phyloP scores from a whole-genome alignment of 2,888 invertebrate genomes.

The Tetrapedia diversipes region DNA sequence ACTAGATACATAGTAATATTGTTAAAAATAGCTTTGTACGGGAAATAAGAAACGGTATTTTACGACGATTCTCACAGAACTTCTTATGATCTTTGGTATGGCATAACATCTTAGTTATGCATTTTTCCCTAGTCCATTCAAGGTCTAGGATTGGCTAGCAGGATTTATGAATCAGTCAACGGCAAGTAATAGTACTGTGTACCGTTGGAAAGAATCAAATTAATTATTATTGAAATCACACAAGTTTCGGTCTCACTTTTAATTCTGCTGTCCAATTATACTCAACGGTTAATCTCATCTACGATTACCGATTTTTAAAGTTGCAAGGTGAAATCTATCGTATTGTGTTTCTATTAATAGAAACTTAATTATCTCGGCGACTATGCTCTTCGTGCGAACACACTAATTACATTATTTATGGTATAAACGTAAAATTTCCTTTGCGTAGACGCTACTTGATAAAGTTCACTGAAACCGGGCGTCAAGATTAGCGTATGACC shows the following conservation, averaged over 20 bases:
- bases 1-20: too few species aligned
- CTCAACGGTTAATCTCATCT: background rate
- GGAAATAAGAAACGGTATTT: constrained; percentile 31
- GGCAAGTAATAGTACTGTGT: background rate
- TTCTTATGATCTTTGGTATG: constrained; percentile 20
- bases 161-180: constrained; percentile 40
- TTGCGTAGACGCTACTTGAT: background rate
- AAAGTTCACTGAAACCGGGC: background rate
- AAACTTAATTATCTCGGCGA: background rate
- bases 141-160: constrained; percentile 12
- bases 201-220: background rate
- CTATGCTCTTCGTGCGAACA: too few species aligned
- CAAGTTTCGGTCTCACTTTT: background rate
- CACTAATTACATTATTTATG: constrained; percentile 7
- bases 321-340: background rate
- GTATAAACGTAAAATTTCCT: background rate
- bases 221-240: constrained; percentile 12
- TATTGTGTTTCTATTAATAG: background rate
- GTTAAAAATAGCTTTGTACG: constrained; percentile 17
- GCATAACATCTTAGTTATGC: constrained; percentile 34
- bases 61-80: constrained; percentile 1
- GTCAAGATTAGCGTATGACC: background rate
- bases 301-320: background rate
- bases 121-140: constrained; percentile 31
- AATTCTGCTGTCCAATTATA: background rate